Evolutionary conservation across 2,888 invertebrate species (phyloP).

Genomic region (Microctonus hyperodae): DNA sequence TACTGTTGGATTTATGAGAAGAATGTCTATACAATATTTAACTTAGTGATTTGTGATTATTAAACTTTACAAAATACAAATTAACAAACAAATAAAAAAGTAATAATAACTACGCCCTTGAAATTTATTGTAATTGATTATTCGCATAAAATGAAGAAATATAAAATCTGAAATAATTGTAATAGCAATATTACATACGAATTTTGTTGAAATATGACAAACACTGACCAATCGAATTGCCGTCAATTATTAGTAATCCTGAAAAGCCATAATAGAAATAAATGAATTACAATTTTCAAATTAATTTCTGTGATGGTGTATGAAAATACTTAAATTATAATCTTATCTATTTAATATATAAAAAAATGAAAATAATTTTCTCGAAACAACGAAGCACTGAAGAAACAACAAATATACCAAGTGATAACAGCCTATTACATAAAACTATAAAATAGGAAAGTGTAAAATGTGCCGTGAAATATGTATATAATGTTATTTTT

Average conservation of each 20-base stretch:
- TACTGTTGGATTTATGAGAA: too few relatives aligned
- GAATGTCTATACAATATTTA: too few relatives aligned
- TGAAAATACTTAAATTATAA: background rate
- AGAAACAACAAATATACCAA: background rate
- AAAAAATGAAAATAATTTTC: background rate
- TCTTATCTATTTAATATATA: background rate
- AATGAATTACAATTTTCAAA: background rate
- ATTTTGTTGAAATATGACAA: background rate
- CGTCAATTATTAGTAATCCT: constrained; percentile 50
- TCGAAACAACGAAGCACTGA: background rate
- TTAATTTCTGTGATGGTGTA: background rate
- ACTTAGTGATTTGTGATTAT: too few relatives aligned
- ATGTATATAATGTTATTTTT: background rate
- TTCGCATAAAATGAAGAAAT: background rate
- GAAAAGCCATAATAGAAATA: background rate
- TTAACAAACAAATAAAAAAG: too few relatives aligned
- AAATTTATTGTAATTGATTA: background rate
- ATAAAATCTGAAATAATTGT: background rate
- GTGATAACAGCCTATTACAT: constrained; percentile 4
- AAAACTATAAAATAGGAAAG: background rate
- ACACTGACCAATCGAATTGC: constrained; percentile 44
- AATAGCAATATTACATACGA: background rate
- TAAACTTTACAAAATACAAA: too few relatives aligned
- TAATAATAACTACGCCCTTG: background rate
- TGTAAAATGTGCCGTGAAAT: background rate